These are phyloP conservation scores for Choloepus didactylus DNA, from an alignment of 2,797 vertebrate species.

Conservation along the genomic window DNA sequence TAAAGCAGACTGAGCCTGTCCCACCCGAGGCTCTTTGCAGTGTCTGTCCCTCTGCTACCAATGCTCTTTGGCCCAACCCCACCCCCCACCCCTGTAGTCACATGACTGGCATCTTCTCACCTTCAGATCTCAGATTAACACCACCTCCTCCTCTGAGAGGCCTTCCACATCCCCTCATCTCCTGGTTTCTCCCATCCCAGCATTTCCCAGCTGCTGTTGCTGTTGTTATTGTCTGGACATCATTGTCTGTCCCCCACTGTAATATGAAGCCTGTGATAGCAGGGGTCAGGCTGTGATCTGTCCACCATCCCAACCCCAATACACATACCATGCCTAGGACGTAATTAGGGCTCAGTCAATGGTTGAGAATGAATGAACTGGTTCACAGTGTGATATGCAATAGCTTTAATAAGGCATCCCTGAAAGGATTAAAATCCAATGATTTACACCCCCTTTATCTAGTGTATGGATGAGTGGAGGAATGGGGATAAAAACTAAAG, in stretches of 20 bases:
- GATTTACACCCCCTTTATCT: neutral
- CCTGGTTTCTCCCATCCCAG: neutral
- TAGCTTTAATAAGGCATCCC: neutral
- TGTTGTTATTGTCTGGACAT: neutral
- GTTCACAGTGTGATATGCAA: neutral
- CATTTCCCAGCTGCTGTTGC: neutral
- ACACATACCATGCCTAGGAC: slow-evolving; percentile 33
- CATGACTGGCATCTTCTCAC: neutral
- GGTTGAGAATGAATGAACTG: neutral
- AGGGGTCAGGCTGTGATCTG: neutral
- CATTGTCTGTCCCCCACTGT: neutral
- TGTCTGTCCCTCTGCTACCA: neutral
- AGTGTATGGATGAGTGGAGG: too few relatives aligned
- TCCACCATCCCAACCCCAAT: neutral
- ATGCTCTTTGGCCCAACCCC: too few relatives aligned
- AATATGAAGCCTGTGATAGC: neutral
- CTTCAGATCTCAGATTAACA: neutral
- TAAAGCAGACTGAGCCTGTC: neutral
- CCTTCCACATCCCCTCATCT: neutral
- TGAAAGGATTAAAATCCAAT: slow-evolving; percentile 57
- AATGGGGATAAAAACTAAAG: too few relatives aligned
- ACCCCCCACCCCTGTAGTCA: rapidly evolving
- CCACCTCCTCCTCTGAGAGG: neutral
- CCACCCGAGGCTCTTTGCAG: neutral
- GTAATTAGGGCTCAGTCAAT: neutral